Evolutionary conservation across 1,140 invertebrate genomes (phyloP), one percentile per base, ranked within the genome.

Genomic region (Drosophila persimilis): DNA sequence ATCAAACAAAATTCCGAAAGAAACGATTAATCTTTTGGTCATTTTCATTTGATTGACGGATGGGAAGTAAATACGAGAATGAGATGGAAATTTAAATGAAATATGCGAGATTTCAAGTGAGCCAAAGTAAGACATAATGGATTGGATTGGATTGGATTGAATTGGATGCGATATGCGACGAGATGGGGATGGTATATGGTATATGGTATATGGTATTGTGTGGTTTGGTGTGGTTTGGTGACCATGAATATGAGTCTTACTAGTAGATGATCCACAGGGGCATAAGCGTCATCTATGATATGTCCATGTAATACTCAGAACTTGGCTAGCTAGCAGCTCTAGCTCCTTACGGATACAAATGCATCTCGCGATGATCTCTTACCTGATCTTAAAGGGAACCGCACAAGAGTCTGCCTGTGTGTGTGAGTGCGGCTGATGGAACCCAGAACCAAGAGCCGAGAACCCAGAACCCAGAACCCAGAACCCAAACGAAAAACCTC

Each of bases 11-110:
- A 90, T 88, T 88, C 81, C 88, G 88, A 90, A 90, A 90, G 73
- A 90, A 74, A 88, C 88, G 83, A 90, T 90, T 90, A 90, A 90
- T 90, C 86, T 90, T 90, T 88, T 83, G 88, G 83, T 90, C 89
- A 90, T 90, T 90, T 88, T 84, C 76, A 84, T 90, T 90, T 84
- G 88, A 90, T 90, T 90, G 88, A 90, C 88, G 79, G 76, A 90
- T 88, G 80, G 88, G 81, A 90, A 90, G 83, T 84, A 84, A 83
- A 84, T 78, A 66, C 71, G 56, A 61, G 74, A 58, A 72, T 80
- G 77, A 80, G 78, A 80, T 62, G 52, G 65, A 62, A 54, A 72
- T 61, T 47, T 47, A 52, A 72, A 66, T 66, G 60, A 66, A 66
- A 66, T 66, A 66, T 66, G 56, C 57, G 73, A 76, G 65, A 62